phyloP scores from a whole-genome alignment of 2,888 invertebrate species.

The Rhodophaea formosa region DNA sequence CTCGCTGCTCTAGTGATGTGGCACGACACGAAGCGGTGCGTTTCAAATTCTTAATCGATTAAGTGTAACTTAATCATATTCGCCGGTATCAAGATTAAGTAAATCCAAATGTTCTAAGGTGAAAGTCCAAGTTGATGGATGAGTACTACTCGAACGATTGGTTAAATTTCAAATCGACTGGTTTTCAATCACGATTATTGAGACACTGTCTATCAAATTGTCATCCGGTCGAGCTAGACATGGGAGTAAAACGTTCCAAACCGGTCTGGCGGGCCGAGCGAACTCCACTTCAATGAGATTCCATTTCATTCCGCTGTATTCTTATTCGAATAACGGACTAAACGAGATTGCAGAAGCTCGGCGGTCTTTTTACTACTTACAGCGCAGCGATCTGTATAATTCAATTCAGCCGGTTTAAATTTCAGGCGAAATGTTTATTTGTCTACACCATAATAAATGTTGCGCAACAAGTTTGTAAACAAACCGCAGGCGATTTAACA shows the following conservation, averaged over 20 bases:
- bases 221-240: slow-evolving; percentile 61
- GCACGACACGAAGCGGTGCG: slow-evolving; percentile 27
- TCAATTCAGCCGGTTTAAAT: slow-evolving; percentile 16
- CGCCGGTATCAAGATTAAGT: slow-evolving; percentile 5
- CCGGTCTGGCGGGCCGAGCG: slow-evolving; percentile 64
- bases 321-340: slow-evolving; percentile 75
- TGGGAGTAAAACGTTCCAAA: slow-evolving; percentile 57
- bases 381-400: slow-evolving; percentile 19
- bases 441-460: slow-evolving; percentile 32
- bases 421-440: slow-evolving; percentile 22
- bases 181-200: slow-evolving; percentile 50
- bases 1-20: slow-evolving; percentile 39
- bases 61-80: slow-evolving; percentile 1
- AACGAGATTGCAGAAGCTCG: slow-evolving; percentile 50
- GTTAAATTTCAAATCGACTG: slow-evolving; percentile 23
- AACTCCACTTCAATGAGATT: slow-evolving; percentile 77
- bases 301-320: slow-evolving; percentile 78
- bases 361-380: slow-evolving; percentile 33
- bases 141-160: slow-evolving; percentile 4
- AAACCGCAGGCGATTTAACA: slow-evolving; percentile 35
- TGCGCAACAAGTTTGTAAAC: slow-evolving; percentile 48
- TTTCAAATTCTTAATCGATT: slow-evolving; percentile 31
- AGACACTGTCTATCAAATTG: slow-evolving; percentile 68
- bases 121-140: slow-evolving; percentile 15
- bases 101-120: background rate